Conservation (phyloP, 2,797 vertebrate species). For the Peromyscus eremicus region DNA sequence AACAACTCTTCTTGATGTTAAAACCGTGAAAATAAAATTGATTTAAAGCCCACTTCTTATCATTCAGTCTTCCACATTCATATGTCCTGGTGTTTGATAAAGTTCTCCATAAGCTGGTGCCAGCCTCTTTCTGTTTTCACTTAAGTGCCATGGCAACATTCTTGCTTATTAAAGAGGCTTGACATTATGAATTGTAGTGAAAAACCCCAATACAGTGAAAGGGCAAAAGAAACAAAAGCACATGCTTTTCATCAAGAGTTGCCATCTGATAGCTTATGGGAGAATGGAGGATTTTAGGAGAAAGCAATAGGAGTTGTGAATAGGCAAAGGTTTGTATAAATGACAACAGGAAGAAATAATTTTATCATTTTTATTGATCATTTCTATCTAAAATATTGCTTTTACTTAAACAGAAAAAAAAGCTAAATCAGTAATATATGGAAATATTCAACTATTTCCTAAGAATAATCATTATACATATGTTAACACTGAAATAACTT, state of each 20-base stretch:
- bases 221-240: constrained; percentile 84
- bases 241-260: constrained; percentile 86
- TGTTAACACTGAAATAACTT: constrained; percentile 11
- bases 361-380: not conserved
- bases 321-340: not conserved
- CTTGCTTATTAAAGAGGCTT: constrained; percentile 87
- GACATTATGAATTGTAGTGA: constrained; percentile 79
- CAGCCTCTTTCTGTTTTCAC: constrained; percentile 75
- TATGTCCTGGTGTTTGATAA: constrained; percentile 86
- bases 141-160: constrained; percentile 83
- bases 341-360: not conserved
- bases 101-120: constrained; percentile 75
- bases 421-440: not conserved
- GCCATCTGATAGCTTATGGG: not conserved
- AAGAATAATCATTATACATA: not conserved
- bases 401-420: not conserved
- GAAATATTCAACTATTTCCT: constrained; percentile 39
- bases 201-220: constrained; percentile 70
- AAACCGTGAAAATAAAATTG: constrained; percentile 90
- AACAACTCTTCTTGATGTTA: constrained; percentile 90
- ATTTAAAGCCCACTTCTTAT: constrained; percentile 89
- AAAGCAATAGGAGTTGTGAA: constrained; percentile 42
- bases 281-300: constrained; percentile 35
- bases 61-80: constrained; percentile 87
- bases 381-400: constrained; percentile 18